Conservation (phyloP, 2,113 vertebrate species). For the Myotis yumanensis region DNA sequence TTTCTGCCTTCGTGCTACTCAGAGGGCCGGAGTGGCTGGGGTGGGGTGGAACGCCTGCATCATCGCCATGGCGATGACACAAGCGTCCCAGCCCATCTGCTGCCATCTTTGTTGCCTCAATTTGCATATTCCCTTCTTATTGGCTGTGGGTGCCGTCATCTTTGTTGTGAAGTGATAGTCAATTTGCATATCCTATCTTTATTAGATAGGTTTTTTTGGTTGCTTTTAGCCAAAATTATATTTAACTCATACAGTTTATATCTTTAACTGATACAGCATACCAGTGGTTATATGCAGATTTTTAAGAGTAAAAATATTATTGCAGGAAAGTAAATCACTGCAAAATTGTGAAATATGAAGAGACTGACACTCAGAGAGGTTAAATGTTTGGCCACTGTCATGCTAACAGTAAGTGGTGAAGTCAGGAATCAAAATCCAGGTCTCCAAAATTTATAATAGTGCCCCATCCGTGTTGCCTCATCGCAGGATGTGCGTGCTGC, state of each 20-base stretch:
- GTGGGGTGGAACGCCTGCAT: no score
- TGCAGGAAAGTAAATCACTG: background rate
- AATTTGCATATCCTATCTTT: no score
- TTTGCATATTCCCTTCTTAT: no score
- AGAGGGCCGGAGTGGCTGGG: no score
- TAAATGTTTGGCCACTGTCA: background rate
- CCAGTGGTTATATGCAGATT: background rate
- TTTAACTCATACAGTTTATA: background rate
- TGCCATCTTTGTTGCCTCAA: no score
- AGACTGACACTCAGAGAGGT: background rate
- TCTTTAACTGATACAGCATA: background rate
- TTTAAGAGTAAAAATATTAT: background rate
- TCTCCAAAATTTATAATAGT: background rate
- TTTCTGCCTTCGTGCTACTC: no score
- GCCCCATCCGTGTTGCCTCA: background rate
- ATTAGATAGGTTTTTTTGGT: background rate
- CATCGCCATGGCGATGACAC: no score
- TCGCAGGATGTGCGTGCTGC: accelerated
- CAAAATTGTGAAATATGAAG: background rate
- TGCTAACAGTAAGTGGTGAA: background rate
- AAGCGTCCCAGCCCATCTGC: no score
- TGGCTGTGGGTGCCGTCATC: no score
- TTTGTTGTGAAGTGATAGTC: no score
- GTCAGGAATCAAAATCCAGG: background rate
- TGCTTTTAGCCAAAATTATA: background rate